These are phyloP conservation scores for Channallabes apus DNA, from an alignment of 2,797 vertebrate genomes.

Conservation along the genomic window DNA sequence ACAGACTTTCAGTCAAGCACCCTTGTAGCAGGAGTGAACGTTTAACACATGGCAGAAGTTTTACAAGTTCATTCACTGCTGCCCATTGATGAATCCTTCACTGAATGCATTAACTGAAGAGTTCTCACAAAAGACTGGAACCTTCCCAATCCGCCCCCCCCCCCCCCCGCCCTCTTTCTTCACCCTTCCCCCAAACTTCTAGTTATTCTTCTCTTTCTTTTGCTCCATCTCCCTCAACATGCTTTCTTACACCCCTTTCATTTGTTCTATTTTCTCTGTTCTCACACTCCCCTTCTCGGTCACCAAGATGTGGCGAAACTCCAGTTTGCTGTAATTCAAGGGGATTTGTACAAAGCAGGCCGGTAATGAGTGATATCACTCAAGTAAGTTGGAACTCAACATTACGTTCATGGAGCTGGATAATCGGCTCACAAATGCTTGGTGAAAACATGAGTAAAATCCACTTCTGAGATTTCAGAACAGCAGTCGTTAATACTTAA, in stretches of 20 bases:
- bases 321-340: conserved; percentile 35
- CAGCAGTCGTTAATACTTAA: conserved; percentile 30
- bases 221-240: conserved; percentile 37
- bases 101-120: conserved; percentile 20
- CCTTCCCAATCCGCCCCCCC: neutral
- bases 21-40: conserved; percentile 24
- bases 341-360: conserved; percentile 31
- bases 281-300: conserved; percentile 18
- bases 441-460: conserved; percentile 70
- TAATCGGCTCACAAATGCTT: conserved; percentile 70
- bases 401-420: conserved; percentile 66
- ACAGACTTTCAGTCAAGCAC: conserved; percentile 12
- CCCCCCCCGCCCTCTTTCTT: conserved; percentile 8
- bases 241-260: conserved; percentile 37
- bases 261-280: conserved; percentile 29
- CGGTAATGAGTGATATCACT: conserved; percentile 38
- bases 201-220: conserved; percentile 42
- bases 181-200: conserved; percentile 12
- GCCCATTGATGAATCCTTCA: conserved; percentile 7
- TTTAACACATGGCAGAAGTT: conserved; percentile 29
- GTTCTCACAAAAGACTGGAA: conserved; percentile 36
- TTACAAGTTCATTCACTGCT: conserved; percentile 34
- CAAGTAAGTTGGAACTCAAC: conserved; percentile 43
- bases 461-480: conserved; percentile 12
- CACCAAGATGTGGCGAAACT: conserved; percentile 16